A percentile compares a stretch with the other conserved stretches of the same genome.
Evolutionary conservation across 2,797 vertebrate species (phyloP).

Genomic region (Liasis olivaceus): DNA sequence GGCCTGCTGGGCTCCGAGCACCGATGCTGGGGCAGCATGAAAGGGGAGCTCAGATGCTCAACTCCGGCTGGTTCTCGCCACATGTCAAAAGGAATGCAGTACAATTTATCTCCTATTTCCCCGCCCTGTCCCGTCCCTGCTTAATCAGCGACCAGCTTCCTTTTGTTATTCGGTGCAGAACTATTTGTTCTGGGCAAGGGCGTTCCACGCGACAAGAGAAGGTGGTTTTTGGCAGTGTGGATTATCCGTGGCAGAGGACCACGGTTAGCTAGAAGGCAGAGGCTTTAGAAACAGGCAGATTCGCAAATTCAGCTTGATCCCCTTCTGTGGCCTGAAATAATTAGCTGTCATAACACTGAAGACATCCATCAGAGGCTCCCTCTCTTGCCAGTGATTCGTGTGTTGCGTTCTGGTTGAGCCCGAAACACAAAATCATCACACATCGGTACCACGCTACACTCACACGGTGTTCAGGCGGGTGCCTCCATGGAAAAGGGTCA

Average conservation of each 20-base stretch:
- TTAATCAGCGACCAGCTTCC: background rate
- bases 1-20: background rate
- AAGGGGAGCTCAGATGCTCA: background rate
- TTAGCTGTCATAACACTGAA: background rate
- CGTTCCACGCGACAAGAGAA: background rate
- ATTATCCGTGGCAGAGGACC: background rate
- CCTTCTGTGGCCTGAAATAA: background rate
- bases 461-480: background rate
- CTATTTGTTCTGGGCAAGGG: background rate
- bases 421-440: background rate
- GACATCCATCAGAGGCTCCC: background rate
- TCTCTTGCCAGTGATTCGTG: too few relatives aligned
- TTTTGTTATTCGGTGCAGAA: too few relatives aligned
- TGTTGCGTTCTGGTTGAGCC: background rate
- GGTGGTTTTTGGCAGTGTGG: background rate
- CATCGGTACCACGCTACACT: background rate
- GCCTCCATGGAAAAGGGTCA: background rate
- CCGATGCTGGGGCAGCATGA: background rate
- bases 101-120: slow-evolving; percentile 35
- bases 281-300: too few relatives aligned
- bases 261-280: too few relatives aligned
- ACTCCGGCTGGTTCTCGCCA: slow-evolving; percentile 9
- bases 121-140: background rate
- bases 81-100: slow-evolving; percentile 30
- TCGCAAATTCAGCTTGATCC: background rate